A percentile compares a stretch with the other conserved stretches of the same genome.
phyloP scores from a whole-genome alignment of 1,140 invertebrate genomes.

The Bombyx mandarina region DNA sequence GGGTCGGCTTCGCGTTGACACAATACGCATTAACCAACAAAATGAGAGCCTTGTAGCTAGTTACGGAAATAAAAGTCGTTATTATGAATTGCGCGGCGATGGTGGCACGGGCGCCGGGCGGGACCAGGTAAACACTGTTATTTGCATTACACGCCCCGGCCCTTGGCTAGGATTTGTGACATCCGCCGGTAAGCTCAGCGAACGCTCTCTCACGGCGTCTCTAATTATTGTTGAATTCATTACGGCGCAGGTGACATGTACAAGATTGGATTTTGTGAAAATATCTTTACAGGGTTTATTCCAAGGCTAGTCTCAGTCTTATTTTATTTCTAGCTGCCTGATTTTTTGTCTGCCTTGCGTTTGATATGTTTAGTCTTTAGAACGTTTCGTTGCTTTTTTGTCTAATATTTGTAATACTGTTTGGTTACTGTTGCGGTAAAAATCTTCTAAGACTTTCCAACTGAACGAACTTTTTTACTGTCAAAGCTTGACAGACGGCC shows the following conservation, averaged over 20 bases:
- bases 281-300: constrained; percentile 6
- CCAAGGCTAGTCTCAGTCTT: not conserved
- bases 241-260: constrained; percentile 26
- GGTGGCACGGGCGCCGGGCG: constrained; percentile 16
- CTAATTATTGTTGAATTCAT: constrained; percentile 41
- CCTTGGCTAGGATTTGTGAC: constrained; percentile 56
- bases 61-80: constrained; percentile 64
- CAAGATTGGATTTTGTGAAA: constrained; percentile 30
- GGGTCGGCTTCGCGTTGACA: constrained; percentile 41
- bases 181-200: constrained; percentile 42
- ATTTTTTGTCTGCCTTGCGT: not conserved
- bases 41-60: constrained; percentile 60
- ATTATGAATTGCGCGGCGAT: constrained; percentile 50
- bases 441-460: too few relatives aligned
- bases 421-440: too few relatives aligned
- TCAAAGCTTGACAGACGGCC: too few relatives aligned
- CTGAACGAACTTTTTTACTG: too few relatives aligned
- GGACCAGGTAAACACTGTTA: constrained; percentile 52
- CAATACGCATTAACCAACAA: constrained; percentile 62
- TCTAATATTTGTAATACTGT: too few relatives aligned
- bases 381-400: too few relatives aligned
- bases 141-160: constrained; percentile 48
- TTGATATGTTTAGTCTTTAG: not conserved
- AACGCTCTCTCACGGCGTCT: constrained; percentile 23
- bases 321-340: not conserved